A percentile compares a stretch with the other conserved stretches of the same genome.
Evolutionary conservation across 2,113 vertebrate species (phyloP).

Genomic region (Helogale parvula): DNA sequence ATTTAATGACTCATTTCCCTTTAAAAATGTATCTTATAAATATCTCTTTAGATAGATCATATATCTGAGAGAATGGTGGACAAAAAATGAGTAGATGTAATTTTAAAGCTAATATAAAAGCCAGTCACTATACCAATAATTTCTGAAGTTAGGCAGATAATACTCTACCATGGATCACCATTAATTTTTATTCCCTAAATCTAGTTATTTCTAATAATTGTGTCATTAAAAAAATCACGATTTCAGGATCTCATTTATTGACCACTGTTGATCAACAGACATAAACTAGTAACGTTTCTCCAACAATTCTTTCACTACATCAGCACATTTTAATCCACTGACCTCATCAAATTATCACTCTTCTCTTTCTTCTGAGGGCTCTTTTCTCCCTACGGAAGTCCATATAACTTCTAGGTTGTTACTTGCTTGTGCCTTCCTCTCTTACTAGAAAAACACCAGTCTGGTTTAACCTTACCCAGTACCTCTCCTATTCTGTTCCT

Average conservation of each 20-base stretch:
- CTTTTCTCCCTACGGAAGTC: not conserved
- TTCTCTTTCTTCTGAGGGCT: not conserved
- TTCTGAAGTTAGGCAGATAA: not conserved
- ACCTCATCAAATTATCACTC: not conserved
- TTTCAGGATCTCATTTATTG: not conserved
- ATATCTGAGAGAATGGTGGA: not conserved
- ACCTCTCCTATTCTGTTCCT: not conserved
- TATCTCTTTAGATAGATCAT: not conserved
- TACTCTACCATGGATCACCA: not conserved
- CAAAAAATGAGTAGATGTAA: not conserved
- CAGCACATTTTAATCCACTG: not conserved
- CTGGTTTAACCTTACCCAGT: not conserved
- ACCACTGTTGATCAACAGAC: no score
- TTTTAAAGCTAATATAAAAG: not conserved
- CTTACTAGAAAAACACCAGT: not conserved
- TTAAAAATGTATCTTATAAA: not conserved
- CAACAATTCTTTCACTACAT: not conserved
- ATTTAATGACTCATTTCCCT: not conserved
- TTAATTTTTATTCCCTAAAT: not conserved
- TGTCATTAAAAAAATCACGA: not conserved
- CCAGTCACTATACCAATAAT: not conserved
- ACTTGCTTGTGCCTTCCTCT: not conserved
- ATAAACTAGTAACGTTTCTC: not conserved
- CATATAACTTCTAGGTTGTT: not conserved
- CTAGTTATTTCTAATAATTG: not conserved